phyloP scores from a whole-genome alignment of 37 sponge, comb jelly and placozoan species.

The Cliona cf. orientalis region DNA sequence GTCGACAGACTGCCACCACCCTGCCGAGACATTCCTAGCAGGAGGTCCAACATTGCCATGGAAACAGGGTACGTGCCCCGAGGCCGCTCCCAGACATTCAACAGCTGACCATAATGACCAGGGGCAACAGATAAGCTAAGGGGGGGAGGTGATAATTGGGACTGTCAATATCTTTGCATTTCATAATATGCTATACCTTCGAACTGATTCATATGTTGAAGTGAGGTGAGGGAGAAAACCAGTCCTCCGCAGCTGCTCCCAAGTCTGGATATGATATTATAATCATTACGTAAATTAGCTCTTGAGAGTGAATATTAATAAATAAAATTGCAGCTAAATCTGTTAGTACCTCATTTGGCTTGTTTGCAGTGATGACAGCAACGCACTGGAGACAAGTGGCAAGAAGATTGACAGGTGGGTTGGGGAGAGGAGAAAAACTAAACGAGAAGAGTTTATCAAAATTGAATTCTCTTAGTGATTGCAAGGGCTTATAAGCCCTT shows the following conservation, averaged over 20 bases:
- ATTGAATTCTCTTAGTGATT: neutral
- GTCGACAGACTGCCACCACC: neutral
- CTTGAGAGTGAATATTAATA: neutral
- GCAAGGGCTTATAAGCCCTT: no score
- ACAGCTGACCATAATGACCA: slow-evolving; percentile 79
- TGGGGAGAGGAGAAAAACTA: slow-evolving; percentile 55
- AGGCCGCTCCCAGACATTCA: slow-evolving; percentile 70
- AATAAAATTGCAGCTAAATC: neutral
- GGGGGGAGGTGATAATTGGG: neutral
- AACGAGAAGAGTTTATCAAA: neutral
- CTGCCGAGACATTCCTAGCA: slow-evolving; percentile 3
- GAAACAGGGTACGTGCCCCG: slow-evolving; percentile 69
- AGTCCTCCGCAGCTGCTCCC: slow-evolving; percentile 56
- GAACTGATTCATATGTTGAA: no score
- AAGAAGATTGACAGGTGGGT: slow-evolving; percentile 52
- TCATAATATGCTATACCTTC: no score
- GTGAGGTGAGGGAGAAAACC: slow-evolving; percentile 66
- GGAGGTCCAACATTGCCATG: slow-evolving; percentile 77
- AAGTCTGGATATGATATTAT: slow-evolving; percentile 29
- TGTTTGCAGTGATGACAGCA: slow-evolving; percentile 46
- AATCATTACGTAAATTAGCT: neutral
- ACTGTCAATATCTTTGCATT: neutral
- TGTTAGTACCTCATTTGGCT: neutral
- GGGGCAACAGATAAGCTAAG: slow-evolving; percentile 63
- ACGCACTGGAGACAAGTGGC: slow-evolving; percentile 69